phyloP scores from a whole-genome alignment of 2,113 vertebrate genomes.

The Triplophysa dalaica region DNA sequence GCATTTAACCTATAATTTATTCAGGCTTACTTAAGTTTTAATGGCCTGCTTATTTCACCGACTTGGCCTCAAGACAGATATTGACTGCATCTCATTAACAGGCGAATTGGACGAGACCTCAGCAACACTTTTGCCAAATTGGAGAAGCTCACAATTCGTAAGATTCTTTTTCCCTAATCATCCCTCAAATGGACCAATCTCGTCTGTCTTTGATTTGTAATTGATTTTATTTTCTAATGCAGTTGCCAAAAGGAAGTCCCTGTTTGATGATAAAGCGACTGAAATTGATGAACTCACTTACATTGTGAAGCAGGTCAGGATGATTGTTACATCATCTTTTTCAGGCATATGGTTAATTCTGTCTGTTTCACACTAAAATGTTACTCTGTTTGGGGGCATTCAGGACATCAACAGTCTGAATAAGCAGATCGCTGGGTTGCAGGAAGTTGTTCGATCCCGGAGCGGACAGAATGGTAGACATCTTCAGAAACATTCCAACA shows the following conservation, averaged over 20 bases:
- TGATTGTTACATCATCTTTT: neutral
- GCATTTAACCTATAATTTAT: slow-evolving; percentile 27
- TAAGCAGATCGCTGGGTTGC: slow-evolving; percentile 82
- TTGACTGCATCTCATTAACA: slow-evolving; percentile 53
- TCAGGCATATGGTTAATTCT: neutral
- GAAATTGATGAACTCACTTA: slow-evolving; percentile 83
- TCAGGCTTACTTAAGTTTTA: slow-evolving; percentile 8
- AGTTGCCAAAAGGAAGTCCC: slow-evolving; percentile 83
- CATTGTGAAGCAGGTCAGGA: slow-evolving; percentile 78
- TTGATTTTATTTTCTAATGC: slow-evolving; percentile 18
- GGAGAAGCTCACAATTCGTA: slow-evolving; percentile 82
- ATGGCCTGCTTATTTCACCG: slow-evolving; percentile 24
- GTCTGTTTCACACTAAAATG: neutral
- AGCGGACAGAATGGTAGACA: slow-evolving; percentile 76
- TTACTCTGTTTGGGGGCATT: neutral
- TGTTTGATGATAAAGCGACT: slow-evolving; percentile 82
- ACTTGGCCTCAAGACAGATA: slow-evolving; percentile 26
- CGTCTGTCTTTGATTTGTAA: neutral
- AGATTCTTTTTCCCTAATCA: slow-evolving; percentile 54
- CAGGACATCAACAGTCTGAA: slow-evolving; percentile 83
- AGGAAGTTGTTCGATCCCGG: slow-evolving; percentile 75
- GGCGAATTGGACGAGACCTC: slow-evolving; percentile 81
- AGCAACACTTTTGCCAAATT: slow-evolving; percentile 83
- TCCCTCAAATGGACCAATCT: neutral
- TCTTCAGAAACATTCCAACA: slow-evolving; percentile 81